These are phyloP conservation scores for Trinorchestia longiramus DNA, from an alignment of 1,140 invertebrate species.

Conservation along the genomic window DNA sequence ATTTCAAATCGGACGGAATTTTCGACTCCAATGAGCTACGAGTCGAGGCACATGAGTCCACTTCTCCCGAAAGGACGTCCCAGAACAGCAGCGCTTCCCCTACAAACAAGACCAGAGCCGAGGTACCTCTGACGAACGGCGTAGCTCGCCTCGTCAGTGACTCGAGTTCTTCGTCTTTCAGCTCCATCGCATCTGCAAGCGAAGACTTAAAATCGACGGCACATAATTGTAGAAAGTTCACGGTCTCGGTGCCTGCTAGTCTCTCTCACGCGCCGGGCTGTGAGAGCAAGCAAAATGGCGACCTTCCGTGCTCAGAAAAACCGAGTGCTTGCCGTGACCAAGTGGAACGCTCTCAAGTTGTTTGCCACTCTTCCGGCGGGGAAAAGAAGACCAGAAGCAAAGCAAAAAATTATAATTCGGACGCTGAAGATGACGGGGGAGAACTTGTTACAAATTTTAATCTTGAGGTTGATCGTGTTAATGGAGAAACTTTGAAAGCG, in stretches of 20 bases:
- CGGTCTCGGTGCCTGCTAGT: background rate
- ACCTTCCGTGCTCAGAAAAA: background rate
- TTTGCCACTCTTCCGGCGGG: background rate
- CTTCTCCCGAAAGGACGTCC: background rate
- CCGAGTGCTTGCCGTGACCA: background rate
- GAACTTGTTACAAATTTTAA: slow-evolving; percentile 22
- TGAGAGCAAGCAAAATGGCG: background rate
- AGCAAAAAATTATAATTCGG: background rate
- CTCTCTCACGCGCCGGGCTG: background rate
- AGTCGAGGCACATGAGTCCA: background rate
- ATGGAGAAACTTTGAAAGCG: background rate
- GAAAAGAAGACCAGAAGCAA: background rate
- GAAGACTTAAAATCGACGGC: background rate
- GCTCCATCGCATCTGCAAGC: background rate
- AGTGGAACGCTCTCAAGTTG: background rate
- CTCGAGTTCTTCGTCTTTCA: background rate
- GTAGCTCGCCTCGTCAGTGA: background rate
- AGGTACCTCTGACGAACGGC: background rate
- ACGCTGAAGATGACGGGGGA: background rate
- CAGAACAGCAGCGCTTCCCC: background rate
- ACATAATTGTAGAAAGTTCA: background rate
- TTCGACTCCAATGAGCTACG: background rate
- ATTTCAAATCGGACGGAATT: background rate
- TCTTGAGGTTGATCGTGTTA: background rate
- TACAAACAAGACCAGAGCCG: background rate